Evolutionary conservation across 2,888 invertebrate genomes (phyloP).

Genomic region (Zygogramma bicolorata): DNA sequence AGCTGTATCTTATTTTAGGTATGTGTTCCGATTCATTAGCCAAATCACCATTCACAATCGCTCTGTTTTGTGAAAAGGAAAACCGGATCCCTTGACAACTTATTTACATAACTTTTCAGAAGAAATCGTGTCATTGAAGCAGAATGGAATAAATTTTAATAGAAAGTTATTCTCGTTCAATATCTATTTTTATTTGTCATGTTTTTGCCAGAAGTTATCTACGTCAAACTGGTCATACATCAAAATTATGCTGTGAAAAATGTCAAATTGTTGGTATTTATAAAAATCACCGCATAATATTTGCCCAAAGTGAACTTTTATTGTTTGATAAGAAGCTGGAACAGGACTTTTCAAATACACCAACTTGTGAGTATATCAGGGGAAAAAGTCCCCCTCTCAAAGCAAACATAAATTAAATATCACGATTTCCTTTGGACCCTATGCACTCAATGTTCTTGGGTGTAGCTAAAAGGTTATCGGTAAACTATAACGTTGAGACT

Average conservation of each 20-base stretch:
- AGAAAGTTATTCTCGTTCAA: not conserved
- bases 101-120: slow-evolving; percentile 11
- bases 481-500: slow-evolving; percentile 20
- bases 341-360: slow-evolving; percentile 16
- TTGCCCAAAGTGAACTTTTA: not conserved
- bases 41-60: slow-evolving; percentile 21
- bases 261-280: slow-evolving; percentile 18
- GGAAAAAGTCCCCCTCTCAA: slow-evolving; percentile 26
- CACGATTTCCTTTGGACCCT: slow-evolving; percentile 35
- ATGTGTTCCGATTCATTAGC: slow-evolving; percentile 14
- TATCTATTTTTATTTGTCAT: slow-evolving; percentile 18
- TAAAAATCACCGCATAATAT: slow-evolving; percentile 12
- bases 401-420: slow-evolving; percentile 27
- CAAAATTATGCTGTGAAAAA: slow-evolving; percentile 21
- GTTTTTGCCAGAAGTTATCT: slow-evolving; percentile 24
- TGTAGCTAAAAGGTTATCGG: slow-evolving; percentile 30
- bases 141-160: not conserved
- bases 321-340: not conserved
- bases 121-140: slow-evolving; percentile 6
- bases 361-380: slow-evolving; percentile 30
- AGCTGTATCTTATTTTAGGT: slow-evolving; percentile 31
- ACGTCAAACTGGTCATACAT: slow-evolving; percentile 24
- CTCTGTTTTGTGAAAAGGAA: slow-evolving; percentile 26
- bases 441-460: slow-evolving; percentile 38
- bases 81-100: slow-evolving; percentile 19